These are phyloP conservation scores for Agrotis ipsilon DNA, from an alignment of 2,888 invertebrate species.

Conservation along the genomic window DNA sequence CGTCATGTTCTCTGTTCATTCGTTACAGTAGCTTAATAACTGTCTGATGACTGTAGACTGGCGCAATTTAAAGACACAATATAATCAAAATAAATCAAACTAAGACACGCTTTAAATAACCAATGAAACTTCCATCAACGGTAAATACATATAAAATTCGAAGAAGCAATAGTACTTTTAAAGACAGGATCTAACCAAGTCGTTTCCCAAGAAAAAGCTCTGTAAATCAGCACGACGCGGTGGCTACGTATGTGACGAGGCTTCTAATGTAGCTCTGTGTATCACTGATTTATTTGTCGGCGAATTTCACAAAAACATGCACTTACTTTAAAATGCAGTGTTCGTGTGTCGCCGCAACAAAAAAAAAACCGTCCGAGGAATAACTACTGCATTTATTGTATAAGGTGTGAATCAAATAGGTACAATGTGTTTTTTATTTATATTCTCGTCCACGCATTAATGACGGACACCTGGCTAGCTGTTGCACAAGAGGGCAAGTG, in stretches of 20 bases:
- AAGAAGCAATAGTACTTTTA: constrained; percentile 30
- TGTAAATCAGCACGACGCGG: constrained; percentile 59
- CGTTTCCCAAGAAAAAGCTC: constrained; percentile 52
- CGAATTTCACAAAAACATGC: constrained; percentile 65
- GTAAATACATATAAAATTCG: constrained; percentile 39
- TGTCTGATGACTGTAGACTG: constrained; percentile 9
- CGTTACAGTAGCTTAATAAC: constrained; percentile 6
- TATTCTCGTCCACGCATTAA: constrained; percentile 71
- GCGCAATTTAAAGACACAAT: not conserved
- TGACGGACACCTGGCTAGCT: constrained; percentile 70
- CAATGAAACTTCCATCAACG: constrained; percentile 27
- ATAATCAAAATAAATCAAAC: not conserved
- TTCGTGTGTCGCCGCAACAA: constrained; percentile 58
- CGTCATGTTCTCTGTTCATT: constrained; percentile 1
- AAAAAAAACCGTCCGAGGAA: constrained; percentile 63
- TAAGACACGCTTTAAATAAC: constrained; percentile 6
- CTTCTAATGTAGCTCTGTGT: constrained; percentile 55
- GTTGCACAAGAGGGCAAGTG: constrained; percentile 64
- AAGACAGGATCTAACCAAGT: constrained; percentile 49
- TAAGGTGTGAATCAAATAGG: constrained; percentile 65
- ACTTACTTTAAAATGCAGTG: constrained; percentile 66
- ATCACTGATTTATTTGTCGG: constrained; percentile 65
- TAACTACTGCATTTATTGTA: constrained; percentile 66
- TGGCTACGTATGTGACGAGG: constrained; percentile 61
- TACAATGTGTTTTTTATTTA: constrained; percentile 75